These are phyloP conservation scores for Drosophila bocqueti DNA, from an alignment of 1,140 invertebrate genomes.

Conservation along the genomic window DNA sequence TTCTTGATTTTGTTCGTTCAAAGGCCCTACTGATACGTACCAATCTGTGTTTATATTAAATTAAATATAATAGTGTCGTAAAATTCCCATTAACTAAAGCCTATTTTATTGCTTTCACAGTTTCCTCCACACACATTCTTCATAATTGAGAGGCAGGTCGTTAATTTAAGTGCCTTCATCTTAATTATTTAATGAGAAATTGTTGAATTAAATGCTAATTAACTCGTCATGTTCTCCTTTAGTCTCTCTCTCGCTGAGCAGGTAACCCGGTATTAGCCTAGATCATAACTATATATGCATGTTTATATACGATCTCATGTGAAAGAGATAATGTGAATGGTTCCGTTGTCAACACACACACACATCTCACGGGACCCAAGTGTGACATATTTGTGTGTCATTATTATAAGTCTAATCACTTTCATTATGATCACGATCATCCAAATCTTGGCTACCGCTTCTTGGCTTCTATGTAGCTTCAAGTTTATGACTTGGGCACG, in stretches of 20 bases:
- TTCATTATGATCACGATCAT: slow-evolving; percentile 44
- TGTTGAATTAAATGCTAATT: slow-evolving; percentile 11
- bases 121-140: slow-evolving; percentile 4
- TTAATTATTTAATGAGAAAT: slow-evolving; percentile 19
- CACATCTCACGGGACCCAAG: slow-evolving; percentile 22
- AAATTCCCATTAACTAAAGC: background rate
- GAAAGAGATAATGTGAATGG: slow-evolving; percentile 14
- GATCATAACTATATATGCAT: slow-evolving; percentile 3
- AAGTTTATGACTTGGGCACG: slow-evolving; percentile 21
- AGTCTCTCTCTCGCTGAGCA: background rate
- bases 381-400: slow-evolving; percentile 37
- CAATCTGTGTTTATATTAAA: too few species aligned
- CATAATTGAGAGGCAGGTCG: slow-evolving; percentile 3
- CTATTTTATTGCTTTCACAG: slow-evolving; percentile 13
- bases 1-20: too few species aligned
- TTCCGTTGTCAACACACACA: slow-evolving; percentile 23
- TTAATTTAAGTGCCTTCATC: slow-evolving; percentile 17
- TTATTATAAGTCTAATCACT: slow-evolving; percentile 40
- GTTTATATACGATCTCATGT: background rate
- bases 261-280: slow-evolving; percentile 14
- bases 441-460: slow-evolving; percentile 5
- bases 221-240: slow-evolving; percentile 1
- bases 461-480: background rate
- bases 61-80: background rate
- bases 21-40: background rate